A percentile compares a stretch with the other conserved stretches of the same genome.
phyloP scores from a whole-genome alignment of 2,113 vertebrate genomes.

The Osmerus mordax region DNA sequence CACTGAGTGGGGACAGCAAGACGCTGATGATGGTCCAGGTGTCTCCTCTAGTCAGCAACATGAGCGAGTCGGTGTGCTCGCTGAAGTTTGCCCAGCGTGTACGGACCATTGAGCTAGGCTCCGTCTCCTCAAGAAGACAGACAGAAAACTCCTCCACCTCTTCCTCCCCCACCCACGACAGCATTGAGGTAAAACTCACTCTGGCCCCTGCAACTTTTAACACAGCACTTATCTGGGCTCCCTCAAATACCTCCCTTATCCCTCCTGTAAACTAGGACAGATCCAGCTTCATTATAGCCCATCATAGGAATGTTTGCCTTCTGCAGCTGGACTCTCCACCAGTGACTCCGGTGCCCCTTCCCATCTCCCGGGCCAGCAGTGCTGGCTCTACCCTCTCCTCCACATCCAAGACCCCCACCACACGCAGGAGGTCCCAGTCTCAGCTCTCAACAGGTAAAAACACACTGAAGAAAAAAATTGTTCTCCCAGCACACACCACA shows the following conservation, averaged over 20 bases:
- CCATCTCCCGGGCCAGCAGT: conserved; percentile 74
- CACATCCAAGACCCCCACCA: conserved; percentile 59
- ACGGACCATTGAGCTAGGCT: conserved; percentile 85
- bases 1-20: conserved; percentile 92
- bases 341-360: conserved; percentile 66
- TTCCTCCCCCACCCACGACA: conserved; percentile 82
- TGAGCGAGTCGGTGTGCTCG: conserved; percentile 88
- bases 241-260: too few relatives aligned
- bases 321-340: conserved; percentile 74
- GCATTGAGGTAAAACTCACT: conserved; percentile 78
- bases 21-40: conserved; percentile 98
- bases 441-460: conserved; percentile 66
- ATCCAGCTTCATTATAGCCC: too few relatives aligned
- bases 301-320: conserved; percentile 6
- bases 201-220: neutral
- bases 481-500: neutral
- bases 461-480: conserved; percentile 9
- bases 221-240: too few relatives aligned
- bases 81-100: conserved; percentile 94
- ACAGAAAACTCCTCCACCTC: conserved; percentile 78
- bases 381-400: conserved; percentile 70
- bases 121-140: conserved; percentile 67
- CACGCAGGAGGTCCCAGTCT: conserved; percentile 70
- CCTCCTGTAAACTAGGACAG: too few relatives aligned
- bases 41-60: conserved; percentile 82